A percentile compares a stretch with the other conserved stretches of the same genome.
These are phyloP conservation scores for Liopterus haemorrhoidalis DNA, from an alignment of 2,888 invertebrate genomes.

Conservation along the genomic window DNA sequence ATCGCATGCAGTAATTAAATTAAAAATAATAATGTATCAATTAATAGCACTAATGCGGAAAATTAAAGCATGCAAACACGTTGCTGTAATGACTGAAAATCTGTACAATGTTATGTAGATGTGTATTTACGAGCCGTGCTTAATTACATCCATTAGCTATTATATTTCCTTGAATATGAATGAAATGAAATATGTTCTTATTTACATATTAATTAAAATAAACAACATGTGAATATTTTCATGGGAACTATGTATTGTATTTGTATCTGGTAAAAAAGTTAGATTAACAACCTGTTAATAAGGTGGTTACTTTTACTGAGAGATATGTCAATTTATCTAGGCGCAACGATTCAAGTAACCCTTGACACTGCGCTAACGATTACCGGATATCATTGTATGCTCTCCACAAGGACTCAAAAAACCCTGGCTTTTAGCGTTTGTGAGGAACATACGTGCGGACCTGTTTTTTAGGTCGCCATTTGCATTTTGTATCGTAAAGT, in stretches of 20 bases:
- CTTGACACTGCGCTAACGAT: too few relatives aligned
- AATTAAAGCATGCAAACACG: conserved; percentile 16
- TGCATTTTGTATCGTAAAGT: too few relatives aligned
- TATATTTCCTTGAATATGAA: conserved; percentile 9
- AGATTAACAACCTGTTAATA: too few relatives aligned
- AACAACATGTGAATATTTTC: not conserved
- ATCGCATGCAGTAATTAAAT: conserved; percentile 22
- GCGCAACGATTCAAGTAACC: too few relatives aligned
- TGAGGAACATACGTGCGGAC: too few relatives aligned
- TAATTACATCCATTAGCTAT: conserved; percentile 10
- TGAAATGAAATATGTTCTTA: conserved; percentile 18
- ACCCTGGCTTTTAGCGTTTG: too few relatives aligned
- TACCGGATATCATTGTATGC: too few relatives aligned
- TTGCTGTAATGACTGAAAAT: not conserved
- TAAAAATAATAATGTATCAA: conserved; percentile 22
- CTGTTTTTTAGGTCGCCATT: too few relatives aligned
- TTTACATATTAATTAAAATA: conserved; percentile 22
- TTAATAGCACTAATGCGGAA: conserved; percentile 15
- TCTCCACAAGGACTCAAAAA: too few relatives aligned
- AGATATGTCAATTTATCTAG: too few relatives aligned
- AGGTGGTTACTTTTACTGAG: too few relatives aligned
- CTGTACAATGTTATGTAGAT: not conserved
- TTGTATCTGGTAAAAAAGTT: too few relatives aligned
- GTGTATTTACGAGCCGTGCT: conserved; percentile 2
- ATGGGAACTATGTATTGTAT: not conserved